phyloP scores from a whole-genome alignment of 2,888 invertebrate species.

The Eupithecia insigniata region DNA sequence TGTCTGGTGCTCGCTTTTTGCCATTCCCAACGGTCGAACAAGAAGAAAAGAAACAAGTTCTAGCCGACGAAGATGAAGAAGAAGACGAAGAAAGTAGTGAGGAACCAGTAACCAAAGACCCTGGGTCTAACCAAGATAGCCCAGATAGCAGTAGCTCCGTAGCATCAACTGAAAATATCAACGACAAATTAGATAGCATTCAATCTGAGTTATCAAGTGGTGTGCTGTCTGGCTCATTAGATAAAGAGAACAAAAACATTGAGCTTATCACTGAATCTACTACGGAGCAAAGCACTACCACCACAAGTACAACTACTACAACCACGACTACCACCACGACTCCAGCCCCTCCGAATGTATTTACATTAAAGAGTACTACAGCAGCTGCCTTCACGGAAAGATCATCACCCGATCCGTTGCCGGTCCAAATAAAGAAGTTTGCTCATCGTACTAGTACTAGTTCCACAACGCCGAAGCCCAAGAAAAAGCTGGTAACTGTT shows the following conservation, averaged over 20 bases:
- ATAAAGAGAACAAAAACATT: constrained; percentile 88
- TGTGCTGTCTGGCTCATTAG: constrained; percentile 88
- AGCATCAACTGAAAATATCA: constrained; percentile 91
- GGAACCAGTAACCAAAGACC: constrained; percentile 70
- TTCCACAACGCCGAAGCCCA: constrained; percentile 77
- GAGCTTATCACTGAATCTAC: constrained; percentile 85
- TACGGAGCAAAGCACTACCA: constrained; percentile 60
- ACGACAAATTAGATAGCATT: constrained; percentile 92
- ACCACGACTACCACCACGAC: constrained; percentile 61
- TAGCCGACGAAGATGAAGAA: constrained; percentile 79
- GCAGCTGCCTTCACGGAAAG: constrained; percentile 77
- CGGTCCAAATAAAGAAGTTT: constrained; percentile 87
- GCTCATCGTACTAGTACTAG: constrained; percentile 77
- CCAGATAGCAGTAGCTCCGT: constrained; percentile 52
- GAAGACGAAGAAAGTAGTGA: constrained; percentile 64
- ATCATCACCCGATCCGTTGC: constrained; percentile 84
- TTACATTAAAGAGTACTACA: constrained; percentile 80
- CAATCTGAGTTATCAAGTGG: constrained; percentile 93
- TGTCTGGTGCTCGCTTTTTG: constrained; percentile 92
- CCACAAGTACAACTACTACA: constrained; percentile 53
- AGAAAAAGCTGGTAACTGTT: constrained; percentile 77
- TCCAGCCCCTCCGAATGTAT: constrained; percentile 70
- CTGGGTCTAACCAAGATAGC: constrained; percentile 39
- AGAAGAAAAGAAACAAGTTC: constrained; percentile 88
- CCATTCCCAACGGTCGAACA: constrained; percentile 91